Evolutionary conservation across 2,888 invertebrate species (phyloP).

Genomic region (Automeris io): DNA sequence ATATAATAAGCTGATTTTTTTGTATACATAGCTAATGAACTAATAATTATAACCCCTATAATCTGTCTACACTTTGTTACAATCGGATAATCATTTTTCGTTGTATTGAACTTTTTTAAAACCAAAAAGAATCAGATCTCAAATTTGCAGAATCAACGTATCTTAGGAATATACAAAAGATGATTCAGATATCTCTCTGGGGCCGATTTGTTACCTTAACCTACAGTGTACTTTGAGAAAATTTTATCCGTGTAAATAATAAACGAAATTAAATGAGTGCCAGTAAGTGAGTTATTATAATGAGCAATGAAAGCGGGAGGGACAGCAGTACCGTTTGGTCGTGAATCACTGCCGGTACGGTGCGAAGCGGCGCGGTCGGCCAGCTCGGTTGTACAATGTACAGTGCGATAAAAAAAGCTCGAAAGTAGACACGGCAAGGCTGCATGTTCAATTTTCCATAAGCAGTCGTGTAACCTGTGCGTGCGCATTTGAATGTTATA

Average conservation of each 20-base stretch:
- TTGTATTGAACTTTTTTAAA: no score
- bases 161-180: not conserved
- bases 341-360: constrained; percentile 23
- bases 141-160: not conserved
- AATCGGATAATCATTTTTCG: not conserved
- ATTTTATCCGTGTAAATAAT: not conserved
- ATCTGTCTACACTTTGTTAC: no score
- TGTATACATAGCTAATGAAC: no score
- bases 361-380: constrained; percentile 1
- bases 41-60: no score
- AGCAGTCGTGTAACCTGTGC: constrained; percentile 27
- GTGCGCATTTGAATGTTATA: constrained; percentile 38
- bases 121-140: no score
- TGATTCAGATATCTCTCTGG: not conserved
- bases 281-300: constrained; percentile 33
- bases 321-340: constrained; percentile 19
- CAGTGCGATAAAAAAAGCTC: constrained; percentile 28
- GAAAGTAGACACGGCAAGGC: constrained; percentile 16
- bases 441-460: constrained; percentile 30
- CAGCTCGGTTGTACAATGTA: constrained; percentile 4
- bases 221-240: not conserved
- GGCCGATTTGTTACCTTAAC: not conserved
- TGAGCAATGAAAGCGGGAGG: constrained; percentile 27
- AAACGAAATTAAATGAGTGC: constrained; percentile 11
- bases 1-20: no score